phyloP scores from a whole-genome alignment of 1,140 invertebrate species.

The Chelonus insularis region DNA sequence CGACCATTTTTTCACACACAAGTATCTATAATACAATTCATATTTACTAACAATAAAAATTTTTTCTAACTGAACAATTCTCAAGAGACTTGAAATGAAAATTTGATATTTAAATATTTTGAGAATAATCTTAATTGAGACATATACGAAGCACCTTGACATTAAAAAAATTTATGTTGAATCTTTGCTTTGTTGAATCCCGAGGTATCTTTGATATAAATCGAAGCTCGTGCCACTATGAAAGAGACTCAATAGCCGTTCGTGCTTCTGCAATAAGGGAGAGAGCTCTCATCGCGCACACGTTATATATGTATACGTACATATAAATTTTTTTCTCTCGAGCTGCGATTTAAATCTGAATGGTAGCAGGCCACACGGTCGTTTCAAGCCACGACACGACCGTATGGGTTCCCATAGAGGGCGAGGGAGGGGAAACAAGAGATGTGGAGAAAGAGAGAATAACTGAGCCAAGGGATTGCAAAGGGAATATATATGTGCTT shows the following conservation, averaged over 20 bases:
- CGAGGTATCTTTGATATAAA: background rate
- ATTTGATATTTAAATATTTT: too few species aligned
- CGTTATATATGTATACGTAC: slow-evolving; percentile 32
- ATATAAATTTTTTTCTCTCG: slow-evolving; percentile 19
- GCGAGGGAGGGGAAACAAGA: background rate
- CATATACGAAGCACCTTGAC: background rate
- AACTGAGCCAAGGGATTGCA: slow-evolving; percentile 28
- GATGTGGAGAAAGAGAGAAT: background rate
- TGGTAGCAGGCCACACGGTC: slow-evolving; percentile 38
- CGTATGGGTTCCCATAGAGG: slow-evolving; percentile 49
- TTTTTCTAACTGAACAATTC: too few species aligned
- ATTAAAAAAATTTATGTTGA: background rate
- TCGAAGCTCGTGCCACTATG: slow-evolving; percentile 23
- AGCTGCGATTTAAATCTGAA: slow-evolving; percentile 60
- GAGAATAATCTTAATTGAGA: too few species aligned
- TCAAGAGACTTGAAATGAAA: too few species aligned
- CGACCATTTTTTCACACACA: too few species aligned
- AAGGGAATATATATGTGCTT: slow-evolving; percentile 35
- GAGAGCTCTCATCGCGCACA: background rate
- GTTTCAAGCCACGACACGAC: slow-evolving; percentile 28
- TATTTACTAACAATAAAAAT: too few species aligned
- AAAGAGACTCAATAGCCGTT: slow-evolving; percentile 46
- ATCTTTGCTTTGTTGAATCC: too few species aligned
- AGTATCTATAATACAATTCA: too few species aligned
- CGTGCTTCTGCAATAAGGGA: slow-evolving; percentile 50